These are phyloP conservation scores for Psittacus erithacus DNA, from an alignment of 2,113 vertebrate species.

Conservation along the genomic window DNA sequence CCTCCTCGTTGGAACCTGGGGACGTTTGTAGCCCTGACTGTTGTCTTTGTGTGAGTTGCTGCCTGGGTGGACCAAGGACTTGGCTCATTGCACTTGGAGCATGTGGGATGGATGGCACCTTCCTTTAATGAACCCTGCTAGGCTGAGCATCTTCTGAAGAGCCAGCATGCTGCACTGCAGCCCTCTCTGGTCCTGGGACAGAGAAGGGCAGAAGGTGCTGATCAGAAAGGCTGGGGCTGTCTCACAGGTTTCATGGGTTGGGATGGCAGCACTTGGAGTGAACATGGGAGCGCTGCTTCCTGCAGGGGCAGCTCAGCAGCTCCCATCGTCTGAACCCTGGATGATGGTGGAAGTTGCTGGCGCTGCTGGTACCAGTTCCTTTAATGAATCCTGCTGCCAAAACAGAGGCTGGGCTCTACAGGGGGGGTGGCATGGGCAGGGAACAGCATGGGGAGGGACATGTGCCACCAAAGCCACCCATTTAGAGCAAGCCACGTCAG, in stretches of 20 bases:
- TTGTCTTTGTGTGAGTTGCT: not conserved
- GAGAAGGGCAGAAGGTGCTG: not conserved
- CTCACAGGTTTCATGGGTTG: rapidly evolving
- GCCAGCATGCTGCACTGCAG: not conserved
- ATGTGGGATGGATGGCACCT: not conserved
- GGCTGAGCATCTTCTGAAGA: not conserved
- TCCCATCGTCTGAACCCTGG: rapidly evolving
- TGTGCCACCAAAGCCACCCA: not conserved
- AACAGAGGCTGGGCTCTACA: rapidly evolving
- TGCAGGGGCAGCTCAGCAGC: not conserved
- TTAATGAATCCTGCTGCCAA: not conserved
- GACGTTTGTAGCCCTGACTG: not conserved
- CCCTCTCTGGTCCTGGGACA: not conserved
- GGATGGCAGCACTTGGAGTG: not conserved
- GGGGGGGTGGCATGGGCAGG: not conserved
- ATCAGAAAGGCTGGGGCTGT: not conserved
- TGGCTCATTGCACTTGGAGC: rapidly evolving
- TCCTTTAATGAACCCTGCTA: rapidly evolving
- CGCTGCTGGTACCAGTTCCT: not conserved
- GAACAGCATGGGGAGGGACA: not conserved
- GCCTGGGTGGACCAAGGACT: not conserved
- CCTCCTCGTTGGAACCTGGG: not conserved
- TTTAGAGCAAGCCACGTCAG: not conserved
- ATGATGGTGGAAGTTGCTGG: not conserved
- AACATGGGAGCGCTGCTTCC: rapidly evolving